Evolutionary conservation across 2,113 vertebrate species (phyloP).

Genomic region (Ailuropoda melanoleuca): DNA sequence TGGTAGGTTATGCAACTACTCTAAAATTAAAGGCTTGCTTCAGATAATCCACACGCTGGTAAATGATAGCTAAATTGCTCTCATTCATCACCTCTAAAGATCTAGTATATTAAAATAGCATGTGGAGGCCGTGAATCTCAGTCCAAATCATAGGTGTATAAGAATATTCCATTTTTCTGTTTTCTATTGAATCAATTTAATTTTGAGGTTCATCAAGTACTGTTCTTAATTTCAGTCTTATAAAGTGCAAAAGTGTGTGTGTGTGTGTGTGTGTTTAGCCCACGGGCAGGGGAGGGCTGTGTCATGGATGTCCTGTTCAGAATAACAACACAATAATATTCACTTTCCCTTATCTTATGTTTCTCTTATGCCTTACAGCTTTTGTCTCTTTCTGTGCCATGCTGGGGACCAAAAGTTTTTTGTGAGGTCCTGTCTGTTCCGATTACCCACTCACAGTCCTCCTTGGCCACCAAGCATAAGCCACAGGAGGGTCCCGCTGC

Average conservation of each 20-base stretch:
- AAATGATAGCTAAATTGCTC: constrained; percentile 23
- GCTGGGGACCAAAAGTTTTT: accelerated
- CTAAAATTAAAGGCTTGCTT: constrained; percentile 57
- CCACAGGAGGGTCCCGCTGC: background rate
- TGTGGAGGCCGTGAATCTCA: background rate
- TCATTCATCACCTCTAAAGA: constrained; percentile 31
- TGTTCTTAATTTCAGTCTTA: background rate
- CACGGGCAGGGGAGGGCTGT: background rate
- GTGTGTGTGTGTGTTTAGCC: background rate
- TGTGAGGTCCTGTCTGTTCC: background rate
- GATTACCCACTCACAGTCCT: background rate
- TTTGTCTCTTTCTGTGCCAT: background rate
- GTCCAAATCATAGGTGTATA: background rate
- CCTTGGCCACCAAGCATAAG: background rate
- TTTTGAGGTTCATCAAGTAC: background rate
- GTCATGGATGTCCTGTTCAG: background rate
- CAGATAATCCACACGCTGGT: constrained; percentile 17
- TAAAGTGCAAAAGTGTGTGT: background rate
- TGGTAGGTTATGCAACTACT: constrained; percentile 23
- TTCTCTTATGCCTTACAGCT: background rate
- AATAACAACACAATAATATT: background rate
- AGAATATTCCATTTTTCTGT: background rate
- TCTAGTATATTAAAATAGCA: background rate
- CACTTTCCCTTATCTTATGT: accelerated
- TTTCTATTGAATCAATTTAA: background rate